These are phyloP conservation scores for Pseudopleuronectes americanus DNA, from an alignment of 2,797 vertebrate genomes.

Conservation along the genomic window DNA sequence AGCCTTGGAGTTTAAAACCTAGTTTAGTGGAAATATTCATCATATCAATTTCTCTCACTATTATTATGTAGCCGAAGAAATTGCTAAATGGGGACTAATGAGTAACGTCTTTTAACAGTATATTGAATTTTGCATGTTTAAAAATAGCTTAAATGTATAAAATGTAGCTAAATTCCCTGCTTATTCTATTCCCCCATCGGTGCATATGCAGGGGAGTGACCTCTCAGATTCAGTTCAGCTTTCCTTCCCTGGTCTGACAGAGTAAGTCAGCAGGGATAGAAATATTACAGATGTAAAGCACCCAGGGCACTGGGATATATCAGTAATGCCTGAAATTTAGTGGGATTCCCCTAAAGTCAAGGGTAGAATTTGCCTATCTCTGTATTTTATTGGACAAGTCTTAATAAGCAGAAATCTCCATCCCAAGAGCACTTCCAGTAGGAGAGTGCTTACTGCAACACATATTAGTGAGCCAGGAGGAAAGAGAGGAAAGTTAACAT, in stretches of 20 bases:
- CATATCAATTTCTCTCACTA: background rate
- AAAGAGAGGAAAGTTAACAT: conserved; percentile 14
- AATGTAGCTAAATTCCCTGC: background rate
- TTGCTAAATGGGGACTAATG: conserved; percentile 18
- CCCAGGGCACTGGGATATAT: conserved; percentile 20
- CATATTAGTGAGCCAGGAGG: conserved; percentile 6
- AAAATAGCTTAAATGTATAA: conserved; percentile 3
- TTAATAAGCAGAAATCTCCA: conserved; percentile 69
- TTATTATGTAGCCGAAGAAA: conserved; percentile 2
- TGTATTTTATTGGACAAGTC: conserved; percentile 52
- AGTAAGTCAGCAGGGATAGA: conserved; percentile 1
- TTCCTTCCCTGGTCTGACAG: background rate
- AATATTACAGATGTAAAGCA: conserved; percentile 18
- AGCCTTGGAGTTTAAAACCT: background rate
- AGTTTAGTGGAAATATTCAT: conserved; percentile 14
- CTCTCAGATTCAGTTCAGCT: conserved; percentile 3
- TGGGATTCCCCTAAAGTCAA: conserved; percentile 33
- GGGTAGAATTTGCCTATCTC: conserved; percentile 46
- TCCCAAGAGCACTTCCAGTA: conserved; percentile 51
- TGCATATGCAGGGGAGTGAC: conserved; percentile 5
- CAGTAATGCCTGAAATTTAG: conserved; percentile 22
- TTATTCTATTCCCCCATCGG: background rate
- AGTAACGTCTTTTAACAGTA: conserved; percentile 15
- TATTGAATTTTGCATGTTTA: conserved; percentile 23
- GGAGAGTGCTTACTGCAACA: conserved; percentile 52